Percentiles rank a stretch among this genome's conserved stretches.
Evolutionary conservation across 2,797 vertebrate species (phyloP).

Genomic region (Periophthalmus magnuspinnatus): DNA sequence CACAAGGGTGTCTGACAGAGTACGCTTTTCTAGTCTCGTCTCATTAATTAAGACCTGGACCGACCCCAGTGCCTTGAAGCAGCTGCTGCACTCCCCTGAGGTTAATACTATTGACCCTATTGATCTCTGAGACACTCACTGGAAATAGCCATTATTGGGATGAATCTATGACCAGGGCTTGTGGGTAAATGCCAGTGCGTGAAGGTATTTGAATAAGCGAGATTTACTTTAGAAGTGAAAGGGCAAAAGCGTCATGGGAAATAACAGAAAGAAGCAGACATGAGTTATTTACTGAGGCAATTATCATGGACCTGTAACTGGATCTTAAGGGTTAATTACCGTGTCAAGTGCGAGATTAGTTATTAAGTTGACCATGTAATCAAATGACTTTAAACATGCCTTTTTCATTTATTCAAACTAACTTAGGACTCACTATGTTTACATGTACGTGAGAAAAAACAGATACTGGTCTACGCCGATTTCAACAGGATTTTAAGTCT

Average conservation of each 20-base stretch:
- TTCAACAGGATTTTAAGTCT: no score
- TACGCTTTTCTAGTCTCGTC: conserved; percentile 25
- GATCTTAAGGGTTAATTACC: neutral
- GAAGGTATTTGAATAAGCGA: neutral
- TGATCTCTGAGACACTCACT: conserved; percentile 50
- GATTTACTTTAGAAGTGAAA: neutral
- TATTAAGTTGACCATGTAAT: neutral
- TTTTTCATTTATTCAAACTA: neutral
- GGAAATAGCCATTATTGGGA: conserved; percentile 48
- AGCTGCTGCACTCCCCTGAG: conserved; percentile 23
- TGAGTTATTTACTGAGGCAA: neutral
- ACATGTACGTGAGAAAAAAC: no score
- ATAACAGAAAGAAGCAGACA: conserved; percentile 5
- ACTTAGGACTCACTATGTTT: neutral
- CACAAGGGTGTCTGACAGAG: conserved; percentile 10
- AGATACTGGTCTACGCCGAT: no score
- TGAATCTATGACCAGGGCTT: conserved; percentile 26
- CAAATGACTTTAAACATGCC: neutral
- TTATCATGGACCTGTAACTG: neutral
- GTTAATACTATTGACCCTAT: conserved; percentile 59
- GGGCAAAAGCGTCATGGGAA: neutral
- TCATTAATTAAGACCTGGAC: conserved; percentile 52
- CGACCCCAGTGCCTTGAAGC: conserved; percentile 11
- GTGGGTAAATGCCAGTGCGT: conserved; percentile 1
- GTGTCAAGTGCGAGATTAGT: neutral